Evolutionary conservation across 2,888 invertebrate species (phyloP).

Genomic region (Drosophila dives): DNA sequence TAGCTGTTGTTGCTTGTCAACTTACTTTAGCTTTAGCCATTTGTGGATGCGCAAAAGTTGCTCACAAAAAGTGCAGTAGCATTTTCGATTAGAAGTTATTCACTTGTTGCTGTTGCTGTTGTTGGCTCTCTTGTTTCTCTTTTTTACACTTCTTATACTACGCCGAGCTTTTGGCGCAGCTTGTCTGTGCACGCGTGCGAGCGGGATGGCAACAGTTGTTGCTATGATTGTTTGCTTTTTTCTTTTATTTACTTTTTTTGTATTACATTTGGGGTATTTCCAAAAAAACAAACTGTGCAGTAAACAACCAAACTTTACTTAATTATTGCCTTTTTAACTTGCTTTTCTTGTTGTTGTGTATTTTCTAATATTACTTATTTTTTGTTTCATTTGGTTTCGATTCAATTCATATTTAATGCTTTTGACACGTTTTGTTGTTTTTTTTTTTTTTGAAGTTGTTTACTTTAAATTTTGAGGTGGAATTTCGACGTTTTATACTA

Average conservation of each 20-base stretch:
- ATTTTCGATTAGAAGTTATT: constrained; percentile 41
- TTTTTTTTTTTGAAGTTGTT: constrained; percentile 33
- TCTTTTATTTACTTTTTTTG: neutral
- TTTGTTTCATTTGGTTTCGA: constrained; percentile 25
- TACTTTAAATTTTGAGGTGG: constrained; percentile 53
- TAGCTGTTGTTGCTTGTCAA: constrained; percentile 9
- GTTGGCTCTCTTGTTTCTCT: constrained; percentile 2
- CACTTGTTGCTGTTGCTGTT: constrained; percentile 17
- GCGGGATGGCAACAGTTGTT: constrained; percentile 56
- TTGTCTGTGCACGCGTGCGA: constrained; percentile 31
- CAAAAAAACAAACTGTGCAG: neutral
- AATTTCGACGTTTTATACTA: constrained; percentile 57
- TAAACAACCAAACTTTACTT: constrained; percentile 16
- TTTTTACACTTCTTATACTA: constrained; percentile 35
- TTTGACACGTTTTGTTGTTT: constrained; percentile 69
- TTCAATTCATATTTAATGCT: constrained; percentile 65
- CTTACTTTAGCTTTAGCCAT: constrained; percentile 73
- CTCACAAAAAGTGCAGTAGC: constrained; percentile 60
- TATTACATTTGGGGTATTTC: constrained; percentile 11
- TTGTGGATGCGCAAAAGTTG: constrained; percentile 67
- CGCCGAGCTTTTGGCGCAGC: constrained; percentile 59
- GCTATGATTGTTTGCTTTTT: constrained; percentile 13
- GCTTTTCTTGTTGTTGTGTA: constrained; percentile 1
- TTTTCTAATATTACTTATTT: neutral
- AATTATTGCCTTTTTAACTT: neutral